Conservation (phyloP, 2,113 vertebrate species). For the Chaenogobius annularis region DNA sequence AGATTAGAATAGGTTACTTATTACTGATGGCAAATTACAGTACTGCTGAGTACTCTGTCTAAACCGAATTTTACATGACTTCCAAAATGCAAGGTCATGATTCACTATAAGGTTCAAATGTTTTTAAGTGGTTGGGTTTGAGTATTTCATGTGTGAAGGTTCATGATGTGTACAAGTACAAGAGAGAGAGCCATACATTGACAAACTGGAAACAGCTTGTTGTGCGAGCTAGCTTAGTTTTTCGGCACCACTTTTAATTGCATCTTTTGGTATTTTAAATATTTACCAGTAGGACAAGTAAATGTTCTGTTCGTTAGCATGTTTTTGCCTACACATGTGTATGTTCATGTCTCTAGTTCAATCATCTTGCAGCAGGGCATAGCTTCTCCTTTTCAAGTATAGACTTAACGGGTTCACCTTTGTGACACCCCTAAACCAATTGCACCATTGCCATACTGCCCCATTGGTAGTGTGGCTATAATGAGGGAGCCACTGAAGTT, state of each 20-base stretch:
- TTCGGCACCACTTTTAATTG: too few relatives aligned
- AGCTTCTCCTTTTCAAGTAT: background rate
- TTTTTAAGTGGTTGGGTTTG: background rate
- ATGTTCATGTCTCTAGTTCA: too few relatives aligned
- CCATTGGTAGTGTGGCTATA: too few relatives aligned
- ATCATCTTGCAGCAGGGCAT: too few relatives aligned
- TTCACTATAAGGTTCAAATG: background rate
- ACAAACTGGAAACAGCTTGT: background rate
- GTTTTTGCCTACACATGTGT: too few relatives aligned
- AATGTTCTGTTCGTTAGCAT: background rate
- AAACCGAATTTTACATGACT: background rate
- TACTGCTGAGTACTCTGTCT: background rate
- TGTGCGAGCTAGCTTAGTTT: too few relatives aligned
- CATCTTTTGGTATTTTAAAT: background rate
- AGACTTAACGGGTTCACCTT: background rate
- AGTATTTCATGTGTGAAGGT: background rate
- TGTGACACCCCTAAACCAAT: background rate
- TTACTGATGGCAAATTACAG: constrained; percentile 5
- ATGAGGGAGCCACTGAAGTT: too few relatives aligned
- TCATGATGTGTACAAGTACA: background rate
- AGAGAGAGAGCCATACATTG: background rate
- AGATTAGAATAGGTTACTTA: constrained; percentile 1
- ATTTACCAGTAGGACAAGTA: background rate
- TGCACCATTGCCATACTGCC: background rate
- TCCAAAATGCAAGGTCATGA: background rate